Evolutionary conservation across 2,888 invertebrate species (phyloP).

Genomic region (Megastigmus dorsalis): DNA sequence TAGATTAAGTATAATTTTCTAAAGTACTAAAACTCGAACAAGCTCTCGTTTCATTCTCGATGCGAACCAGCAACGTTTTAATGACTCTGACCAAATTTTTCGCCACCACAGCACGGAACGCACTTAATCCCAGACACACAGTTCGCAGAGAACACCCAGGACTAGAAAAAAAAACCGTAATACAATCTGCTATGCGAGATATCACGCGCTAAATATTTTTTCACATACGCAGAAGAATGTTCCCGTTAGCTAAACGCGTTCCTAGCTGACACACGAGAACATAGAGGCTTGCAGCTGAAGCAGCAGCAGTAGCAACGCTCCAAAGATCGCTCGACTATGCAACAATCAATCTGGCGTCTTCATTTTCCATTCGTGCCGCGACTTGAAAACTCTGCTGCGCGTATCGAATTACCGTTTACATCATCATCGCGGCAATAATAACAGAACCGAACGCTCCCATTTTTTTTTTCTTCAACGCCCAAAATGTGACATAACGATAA

Average conservation of each 20-base stretch:
- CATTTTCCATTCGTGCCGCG: conserved; percentile 9
- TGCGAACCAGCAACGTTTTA: too few relatives aligned
- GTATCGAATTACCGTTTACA: neutral
- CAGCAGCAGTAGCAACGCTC: too few relatives aligned
- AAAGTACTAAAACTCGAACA: too few relatives aligned
- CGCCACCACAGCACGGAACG: too few relatives aligned
- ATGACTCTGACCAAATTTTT: too few relatives aligned
- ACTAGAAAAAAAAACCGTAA: conserved; percentile 34
- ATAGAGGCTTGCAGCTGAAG: neutral
- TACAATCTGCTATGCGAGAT: conserved; percentile 10
- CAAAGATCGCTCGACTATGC: conserved; percentile 12
- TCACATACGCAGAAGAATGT: neutral
- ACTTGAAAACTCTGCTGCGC: too few relatives aligned
- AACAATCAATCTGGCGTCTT: conserved; percentile 23
- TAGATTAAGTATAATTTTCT: too few relatives aligned
- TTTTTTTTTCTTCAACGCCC: too few relatives aligned
- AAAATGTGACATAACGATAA: too few relatives aligned
- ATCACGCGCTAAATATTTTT: conserved; percentile 51
- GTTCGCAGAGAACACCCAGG: too few relatives aligned
- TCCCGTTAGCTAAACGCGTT: conserved; percentile 21
- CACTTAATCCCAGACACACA: too few relatives aligned
- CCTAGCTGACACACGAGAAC: neutral
- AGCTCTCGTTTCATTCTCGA: too few relatives aligned
- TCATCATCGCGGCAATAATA: neutral
- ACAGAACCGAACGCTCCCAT: neutral